phyloP scores from a whole-genome alignment of 1,140 invertebrate genomes.

The Sycobia sp. region DNA sequence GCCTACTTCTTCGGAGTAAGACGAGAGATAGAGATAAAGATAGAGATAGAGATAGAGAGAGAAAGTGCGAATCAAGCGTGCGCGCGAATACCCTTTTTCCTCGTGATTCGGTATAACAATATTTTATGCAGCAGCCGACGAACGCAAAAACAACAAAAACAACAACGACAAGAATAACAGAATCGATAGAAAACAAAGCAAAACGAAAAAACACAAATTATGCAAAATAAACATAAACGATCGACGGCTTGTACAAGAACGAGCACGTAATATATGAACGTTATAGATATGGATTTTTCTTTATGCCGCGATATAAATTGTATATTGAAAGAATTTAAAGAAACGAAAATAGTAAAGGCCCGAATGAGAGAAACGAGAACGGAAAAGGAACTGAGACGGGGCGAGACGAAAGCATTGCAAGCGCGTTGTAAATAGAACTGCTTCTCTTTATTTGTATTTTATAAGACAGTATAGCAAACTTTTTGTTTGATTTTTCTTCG shows the following conservation, averaged over 20 bases:
- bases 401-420: slow-evolving; percentile 32
- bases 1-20: slow-evolving; percentile 26
- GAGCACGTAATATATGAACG: no score
- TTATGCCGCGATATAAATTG: no score
- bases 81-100: slow-evolving; percentile 35
- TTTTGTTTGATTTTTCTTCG: slow-evolving; percentile 35
- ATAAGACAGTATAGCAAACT: slow-evolving; percentile 36
- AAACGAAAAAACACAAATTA: no score
- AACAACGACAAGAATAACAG: neutral
- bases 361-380: slow-evolving; percentile 23
- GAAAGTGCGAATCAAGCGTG: slow-evolving; percentile 17
- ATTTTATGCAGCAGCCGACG: slow-evolving; percentile 17
- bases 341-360: no score
- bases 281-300: no score
- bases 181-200: no score
- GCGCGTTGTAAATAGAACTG: slow-evolving; percentile 45
- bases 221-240: no score
- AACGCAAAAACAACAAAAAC: slow-evolving; percentile 23
- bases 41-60: no score
- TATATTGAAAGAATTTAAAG: no score
- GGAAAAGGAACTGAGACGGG: slow-evolving; percentile 21
- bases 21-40: no score
- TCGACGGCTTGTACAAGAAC: no score
- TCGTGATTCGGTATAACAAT: slow-evolving; percentile 38
- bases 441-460: slow-evolving; percentile 39